A percentile compares a stretch with the other conserved stretches of the same genome.
phyloP scores from a whole-genome alignment of 2,797 vertebrate genomes.

The Podargus strigoides region DNA sequence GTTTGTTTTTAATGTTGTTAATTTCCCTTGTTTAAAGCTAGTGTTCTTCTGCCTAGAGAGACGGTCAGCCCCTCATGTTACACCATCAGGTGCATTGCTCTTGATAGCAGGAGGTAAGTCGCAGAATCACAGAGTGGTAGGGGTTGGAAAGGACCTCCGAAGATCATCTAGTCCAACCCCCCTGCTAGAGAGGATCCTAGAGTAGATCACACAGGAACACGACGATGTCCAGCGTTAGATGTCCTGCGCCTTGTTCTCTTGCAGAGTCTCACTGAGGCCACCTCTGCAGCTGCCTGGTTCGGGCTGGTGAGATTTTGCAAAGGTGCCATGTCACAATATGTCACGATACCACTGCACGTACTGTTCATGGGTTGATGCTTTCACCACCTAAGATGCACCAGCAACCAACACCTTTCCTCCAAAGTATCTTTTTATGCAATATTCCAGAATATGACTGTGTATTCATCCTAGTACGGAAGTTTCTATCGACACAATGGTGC shows the following conservation, averaged over 20 bases:
- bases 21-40: not conserved
- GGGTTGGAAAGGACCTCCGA: no score
- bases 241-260: not conserved
- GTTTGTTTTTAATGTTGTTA: not conserved
- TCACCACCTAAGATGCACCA: not conserved
- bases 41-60: not conserved
- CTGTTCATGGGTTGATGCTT: not conserved
- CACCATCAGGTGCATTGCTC: accelerated
- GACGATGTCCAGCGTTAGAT: accelerated
- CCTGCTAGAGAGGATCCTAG: no score
- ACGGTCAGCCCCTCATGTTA: not conserved
- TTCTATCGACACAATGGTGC: not conserved
- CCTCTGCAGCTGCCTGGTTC: not conserved
- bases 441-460: not conserved
- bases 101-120: not conserved
- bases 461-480: not conserved
- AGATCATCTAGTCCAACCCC: no score
- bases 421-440: slow-evolving; percentile 31
- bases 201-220: no score
- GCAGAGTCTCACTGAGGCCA: not conserved
- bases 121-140: no score
- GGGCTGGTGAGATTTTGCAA: not conserved
- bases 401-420: not conserved
- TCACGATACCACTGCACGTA: not conserved
- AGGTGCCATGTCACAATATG: accelerated